Conservation (phyloP, 2,113 vertebrate genomes). For the Rhadina sibilatrix region DNA sequence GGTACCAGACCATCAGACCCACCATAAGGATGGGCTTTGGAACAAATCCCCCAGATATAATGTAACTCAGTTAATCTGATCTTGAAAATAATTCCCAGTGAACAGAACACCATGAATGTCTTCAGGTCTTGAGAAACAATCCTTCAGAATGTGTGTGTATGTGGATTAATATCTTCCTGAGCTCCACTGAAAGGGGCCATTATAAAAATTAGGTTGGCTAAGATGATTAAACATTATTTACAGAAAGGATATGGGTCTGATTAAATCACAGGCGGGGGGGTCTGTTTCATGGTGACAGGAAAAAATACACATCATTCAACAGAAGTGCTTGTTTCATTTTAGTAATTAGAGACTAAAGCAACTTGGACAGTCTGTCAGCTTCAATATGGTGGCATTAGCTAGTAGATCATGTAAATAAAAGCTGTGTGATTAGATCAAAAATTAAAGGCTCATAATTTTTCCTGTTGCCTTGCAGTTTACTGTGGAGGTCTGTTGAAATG, state of each 20-base stretch:
- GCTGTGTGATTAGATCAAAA: slow-evolving; percentile 85
- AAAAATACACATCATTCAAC: slow-evolving; percentile 8
- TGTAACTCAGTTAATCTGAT: not conserved
- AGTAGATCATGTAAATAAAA: slow-evolving; percentile 87
- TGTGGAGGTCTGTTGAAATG: not conserved
- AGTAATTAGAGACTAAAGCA: slow-evolving; percentile 73
- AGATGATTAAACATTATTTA: slow-evolving; percentile 87
- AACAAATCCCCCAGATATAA: not conserved
- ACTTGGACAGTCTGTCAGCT: slow-evolving; percentile 74
- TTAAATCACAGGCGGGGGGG: slow-evolving; percentile 10
- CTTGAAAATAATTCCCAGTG: slow-evolving; percentile 23
- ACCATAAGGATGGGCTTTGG: not conserved
- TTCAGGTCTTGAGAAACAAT: slow-evolving; percentile 30
- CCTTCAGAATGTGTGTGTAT: not conserved
- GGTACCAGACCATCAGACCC: not conserved
- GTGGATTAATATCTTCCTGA: slow-evolving; percentile 59
- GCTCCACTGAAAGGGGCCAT: slow-evolving; percentile 70
- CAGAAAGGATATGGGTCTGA: slow-evolving; percentile 59
- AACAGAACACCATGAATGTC: slow-evolving; percentile 25
- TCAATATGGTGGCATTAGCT: slow-evolving; percentile 70
- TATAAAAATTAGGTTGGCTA: slow-evolving; percentile 79
- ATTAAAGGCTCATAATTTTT: slow-evolving; percentile 74
- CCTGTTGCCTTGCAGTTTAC: not conserved
- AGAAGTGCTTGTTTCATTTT: slow-evolving; percentile 45
- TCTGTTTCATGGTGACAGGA: not conserved